Percentiles rank a stretch among this genome's conserved stretches.
Conservation (phyloP, 2,113 vertebrate species). For the Osmerus eperlanus region DNA sequence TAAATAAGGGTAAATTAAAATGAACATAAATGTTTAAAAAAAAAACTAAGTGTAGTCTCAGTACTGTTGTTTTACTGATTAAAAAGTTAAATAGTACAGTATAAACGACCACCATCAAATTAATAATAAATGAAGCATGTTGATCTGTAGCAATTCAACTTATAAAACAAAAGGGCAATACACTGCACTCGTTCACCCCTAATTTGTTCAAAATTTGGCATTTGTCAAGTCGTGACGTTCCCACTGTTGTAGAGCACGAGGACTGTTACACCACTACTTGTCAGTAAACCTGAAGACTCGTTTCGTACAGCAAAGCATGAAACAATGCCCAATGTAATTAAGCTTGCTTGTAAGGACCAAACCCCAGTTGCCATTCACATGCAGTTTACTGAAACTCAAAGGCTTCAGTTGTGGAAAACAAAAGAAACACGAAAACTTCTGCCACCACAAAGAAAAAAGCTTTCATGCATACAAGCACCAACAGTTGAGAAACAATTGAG, state of each 20-base stretch:
- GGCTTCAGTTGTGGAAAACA: constrained; percentile 49
- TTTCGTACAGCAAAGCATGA: constrained; percentile 1
- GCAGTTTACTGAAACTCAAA: constrained; percentile 51
- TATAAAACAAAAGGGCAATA: constrained; percentile 19
- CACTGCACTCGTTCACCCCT: constrained; percentile 5
- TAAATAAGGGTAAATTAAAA: constrained; percentile 57
- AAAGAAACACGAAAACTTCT: constrained; percentile 40
- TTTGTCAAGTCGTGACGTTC: constrained; percentile 29
- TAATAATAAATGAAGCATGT: constrained; percentile 24
- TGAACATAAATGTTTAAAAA: constrained; percentile 49
- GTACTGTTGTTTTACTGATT: constrained; percentile 20
- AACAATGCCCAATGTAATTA: constrained; percentile 31
- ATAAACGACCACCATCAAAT: constrained; percentile 32
- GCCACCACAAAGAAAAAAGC: constrained; percentile 53
- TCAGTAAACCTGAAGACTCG: constrained; percentile 23
- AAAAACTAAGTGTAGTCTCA: constrained; percentile 37
- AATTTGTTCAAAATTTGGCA: constrained; percentile 27
- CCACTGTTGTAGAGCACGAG: background rate
- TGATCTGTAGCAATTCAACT: constrained; percentile 20
- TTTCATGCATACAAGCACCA: constrained; percentile 64
- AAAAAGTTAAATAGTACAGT: background rate
- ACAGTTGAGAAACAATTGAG: constrained; percentile 42
- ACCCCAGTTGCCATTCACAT: constrained; percentile 67
- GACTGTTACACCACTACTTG: background rate
- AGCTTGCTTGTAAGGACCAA: constrained; percentile 55